These are phyloP conservation scores for Augiades crinisus DNA, from an alignment of 2,888 invertebrate species.

Conservation along the genomic window DNA sequence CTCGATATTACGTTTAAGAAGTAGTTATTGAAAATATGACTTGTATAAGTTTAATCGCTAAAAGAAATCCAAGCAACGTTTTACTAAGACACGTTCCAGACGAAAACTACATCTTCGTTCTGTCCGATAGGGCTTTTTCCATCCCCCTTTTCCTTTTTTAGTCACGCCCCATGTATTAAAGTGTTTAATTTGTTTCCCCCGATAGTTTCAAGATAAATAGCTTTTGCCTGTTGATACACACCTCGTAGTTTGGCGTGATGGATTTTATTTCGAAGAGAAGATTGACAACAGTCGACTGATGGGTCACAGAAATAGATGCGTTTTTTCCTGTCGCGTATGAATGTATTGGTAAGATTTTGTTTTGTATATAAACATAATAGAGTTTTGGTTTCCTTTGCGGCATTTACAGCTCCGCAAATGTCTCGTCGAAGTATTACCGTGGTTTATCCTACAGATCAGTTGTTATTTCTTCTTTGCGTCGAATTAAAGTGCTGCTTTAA, in stretches of 20 bases:
- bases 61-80: too few relatives aligned
- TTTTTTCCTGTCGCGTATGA: constrained; percentile 2
- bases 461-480: too few relatives aligned
- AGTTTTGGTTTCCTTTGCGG: too few relatives aligned
- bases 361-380: background rate
- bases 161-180: constrained; percentile 77
- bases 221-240: constrained; percentile 44
- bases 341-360: background rate
- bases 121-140: constrained; percentile 45
- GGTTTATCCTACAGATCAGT: too few relatives aligned
- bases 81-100: constrained; percentile 43
- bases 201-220: constrained; percentile 62
- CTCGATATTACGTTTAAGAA: too few relatives aligned
- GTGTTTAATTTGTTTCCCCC: constrained; percentile 77
- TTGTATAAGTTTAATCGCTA: too few relatives aligned
- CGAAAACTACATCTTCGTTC: constrained; percentile 20
- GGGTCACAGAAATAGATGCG: constrained; percentile 28
- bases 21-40: too few relatives aligned
- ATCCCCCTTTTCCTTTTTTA: constrained; percentile 58
- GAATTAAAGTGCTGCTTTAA: too few relatives aligned
- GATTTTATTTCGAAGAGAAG: constrained; percentile 51
- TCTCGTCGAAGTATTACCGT: too few relatives aligned
- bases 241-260: constrained; percentile 49
- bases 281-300: constrained; percentile 55
- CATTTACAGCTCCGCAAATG: too few relatives aligned